A percentile compares a stretch with the other conserved stretches of the same genome.
Evolutionary conservation across 2,797 vertebrate species (phyloP).

Genomic region (Nothura maculosa): DNA sequence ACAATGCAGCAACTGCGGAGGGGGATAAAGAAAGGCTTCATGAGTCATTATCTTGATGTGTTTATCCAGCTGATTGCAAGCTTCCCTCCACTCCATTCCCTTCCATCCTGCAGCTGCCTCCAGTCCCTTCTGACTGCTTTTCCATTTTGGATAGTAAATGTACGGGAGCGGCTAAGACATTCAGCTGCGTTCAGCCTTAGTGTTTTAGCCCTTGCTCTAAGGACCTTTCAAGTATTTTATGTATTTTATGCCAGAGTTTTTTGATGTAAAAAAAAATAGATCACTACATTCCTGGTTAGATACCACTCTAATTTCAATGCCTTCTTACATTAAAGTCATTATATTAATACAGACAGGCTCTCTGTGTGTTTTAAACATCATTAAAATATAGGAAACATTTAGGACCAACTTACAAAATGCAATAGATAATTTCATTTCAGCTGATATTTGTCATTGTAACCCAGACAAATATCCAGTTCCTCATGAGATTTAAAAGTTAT

Average conservation of each 20-base stretch:
- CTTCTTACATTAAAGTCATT: not conserved
- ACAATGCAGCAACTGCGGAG: accelerated
- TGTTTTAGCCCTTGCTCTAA: not conserved
- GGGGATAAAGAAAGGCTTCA: not conserved
- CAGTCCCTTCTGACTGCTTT: not conserved
- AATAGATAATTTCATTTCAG: not conserved
- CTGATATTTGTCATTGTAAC: not conserved
- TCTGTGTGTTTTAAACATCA: not conserved
- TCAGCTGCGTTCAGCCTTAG: not conserved
- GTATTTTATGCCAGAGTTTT: accelerated
- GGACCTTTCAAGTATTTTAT: not conserved
- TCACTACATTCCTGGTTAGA: not conserved
- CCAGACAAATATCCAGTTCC: not conserved
- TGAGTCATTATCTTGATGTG: not conserved
- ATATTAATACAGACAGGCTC: not conserved
- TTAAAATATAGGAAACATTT: not conserved
- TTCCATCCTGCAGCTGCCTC: not conserved
- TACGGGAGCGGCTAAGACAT: accelerated
- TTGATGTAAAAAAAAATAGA: not conserved
- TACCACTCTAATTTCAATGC: not conserved
- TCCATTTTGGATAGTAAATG: not conserved
- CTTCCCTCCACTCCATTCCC: accelerated
- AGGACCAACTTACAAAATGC: not conserved
- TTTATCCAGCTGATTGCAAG: not conserved
- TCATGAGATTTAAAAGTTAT: not conserved